phyloP scores from a whole-genome alignment of 2,888 invertebrate genomes.

The Dryomyza anilis region DNA sequence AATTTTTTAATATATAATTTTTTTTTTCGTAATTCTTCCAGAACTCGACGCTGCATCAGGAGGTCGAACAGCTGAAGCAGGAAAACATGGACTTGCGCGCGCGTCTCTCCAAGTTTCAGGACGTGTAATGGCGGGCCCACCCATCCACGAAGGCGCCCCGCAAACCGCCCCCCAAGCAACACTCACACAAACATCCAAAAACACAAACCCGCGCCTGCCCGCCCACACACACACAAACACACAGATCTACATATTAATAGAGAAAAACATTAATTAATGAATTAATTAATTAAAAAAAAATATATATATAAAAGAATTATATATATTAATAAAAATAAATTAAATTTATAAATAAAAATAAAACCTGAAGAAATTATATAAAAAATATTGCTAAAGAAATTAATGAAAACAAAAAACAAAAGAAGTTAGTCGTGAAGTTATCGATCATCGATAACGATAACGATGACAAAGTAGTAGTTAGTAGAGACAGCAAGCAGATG shows the following conservation, averaged over 20 bases:
- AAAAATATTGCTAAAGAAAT: background rate
- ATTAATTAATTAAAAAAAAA: conserved; percentile 29
- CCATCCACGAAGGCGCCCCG: background rate
- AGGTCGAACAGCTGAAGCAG: conserved; percentile 88
- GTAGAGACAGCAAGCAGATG: too few relatives aligned
- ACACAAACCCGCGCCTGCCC: background rate
- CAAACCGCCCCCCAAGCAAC: conserved; percentile 5
- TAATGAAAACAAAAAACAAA: background rate
- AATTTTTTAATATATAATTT: background rate
- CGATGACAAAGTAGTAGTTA: background rate
- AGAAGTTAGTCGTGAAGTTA: background rate
- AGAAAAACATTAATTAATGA: conserved; percentile 28
- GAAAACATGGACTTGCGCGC: conserved; percentile 88
- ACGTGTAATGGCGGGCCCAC: conserved; percentile 64
- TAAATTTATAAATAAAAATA: background rate
- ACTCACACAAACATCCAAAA: conserved; percentile 9
- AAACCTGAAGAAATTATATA: background rate
- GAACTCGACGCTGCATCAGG: conserved; percentile 89
- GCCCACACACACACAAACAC: background rate
- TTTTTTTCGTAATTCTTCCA: conserved; percentile 49
- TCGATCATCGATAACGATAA: background rate
- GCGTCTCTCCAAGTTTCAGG: conserved; percentile 86
- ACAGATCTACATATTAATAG: conserved; percentile 13
- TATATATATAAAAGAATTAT: conserved; percentile 18
- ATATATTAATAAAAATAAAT: background rate